Evolutionary conservation across 37 sponge, comb jelly and placozoan genomes (phyloP), one percentile per base, ranked within the genome.

Genomic region (Theonella swinhoei): DNA sequence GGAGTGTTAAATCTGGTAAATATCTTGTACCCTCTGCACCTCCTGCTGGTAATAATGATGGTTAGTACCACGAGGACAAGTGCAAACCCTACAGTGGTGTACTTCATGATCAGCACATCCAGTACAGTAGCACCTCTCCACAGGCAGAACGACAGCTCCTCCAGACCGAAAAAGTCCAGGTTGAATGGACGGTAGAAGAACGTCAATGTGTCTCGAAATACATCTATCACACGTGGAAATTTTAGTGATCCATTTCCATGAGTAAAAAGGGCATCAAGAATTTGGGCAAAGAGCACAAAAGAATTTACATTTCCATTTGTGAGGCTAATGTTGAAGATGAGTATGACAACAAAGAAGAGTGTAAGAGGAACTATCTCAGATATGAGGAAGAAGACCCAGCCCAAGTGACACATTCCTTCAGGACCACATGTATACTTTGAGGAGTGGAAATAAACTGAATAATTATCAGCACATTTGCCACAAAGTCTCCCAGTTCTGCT

Each of bases 331-430:
- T 80, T 65, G 4, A 74, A 39, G 4, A 72, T 9, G 1, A 87
- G 63, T 14, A 87, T 43, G 14, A 80, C 24, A 17, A 64, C 20
- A 66, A 80, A 87, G 26, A 87, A 1, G n/a, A 79, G 11, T 0
- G 75, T 87, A 23, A 80, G 20, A 1, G 87, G 87, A 2, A 87
- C 20, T 41, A 87, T 24, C 39, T 87, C 87, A 66, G 74, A 78
- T 2, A 87, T 2, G n/a, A 74, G 24, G 61, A 75, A 87, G 34
- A 87, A 74, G 28, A 87, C 19, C 7, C 30, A 33, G 1, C 87
- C 87, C 2, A 72, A 20, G 40, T 63, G 31, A 71, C 87, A 87
- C 8, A 67, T 33, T 0, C 64, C 1, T 20, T 79, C 25, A 25
- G 37, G 35, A 1, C 31, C 59, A 43, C 87, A 87, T 22, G 17